Conservation (phyloP, 2,888 invertebrate genomes). For the Orchestes rusci region DNA sequence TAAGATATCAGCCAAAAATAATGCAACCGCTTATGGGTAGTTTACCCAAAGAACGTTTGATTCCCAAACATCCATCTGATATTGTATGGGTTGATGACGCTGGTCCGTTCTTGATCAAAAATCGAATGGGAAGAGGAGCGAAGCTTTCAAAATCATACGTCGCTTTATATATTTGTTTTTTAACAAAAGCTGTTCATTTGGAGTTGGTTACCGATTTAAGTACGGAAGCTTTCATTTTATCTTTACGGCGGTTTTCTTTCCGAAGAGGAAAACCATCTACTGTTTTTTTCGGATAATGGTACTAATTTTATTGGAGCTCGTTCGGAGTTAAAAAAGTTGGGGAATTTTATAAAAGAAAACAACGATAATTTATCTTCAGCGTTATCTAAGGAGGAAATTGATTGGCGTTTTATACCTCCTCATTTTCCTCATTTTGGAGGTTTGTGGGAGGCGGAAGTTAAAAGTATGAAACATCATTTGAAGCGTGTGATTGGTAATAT, state of each 20-base stretch:
- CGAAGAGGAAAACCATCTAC: slow-evolving; percentile 21
- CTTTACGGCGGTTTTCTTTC: slow-evolving; percentile 23
- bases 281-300: slow-evolving; percentile 26
- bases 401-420: slow-evolving; percentile 18
- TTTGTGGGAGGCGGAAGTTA: slow-evolving; percentile 13
- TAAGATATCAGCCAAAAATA: background rate
- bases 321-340: slow-evolving; percentile 15
- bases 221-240: slow-evolving; percentile 23
- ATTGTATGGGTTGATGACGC: slow-evolving; percentile 4
- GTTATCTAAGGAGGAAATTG: no score
- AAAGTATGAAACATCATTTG: slow-evolving; percentile 27
- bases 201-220: slow-evolving; percentile 23
- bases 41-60: slow-evolving; percentile 3
- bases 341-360: slow-evolving; percentile 25
- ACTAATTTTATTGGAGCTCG: slow-evolving; percentile 27
- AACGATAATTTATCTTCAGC: no score
- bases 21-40: slow-evolving; percentile 6
- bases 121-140: background rate
- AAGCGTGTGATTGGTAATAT: slow-evolving; percentile 12
- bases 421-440: slow-evolving; percentile 15
- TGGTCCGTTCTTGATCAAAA: slow-evolving; percentile 7
- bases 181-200: slow-evolving; percentile 22
- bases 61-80: slow-evolving; percentile 2
- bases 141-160: slow-evolving; percentile 13
- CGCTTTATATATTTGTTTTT: slow-evolving; percentile 15